phyloP scores from a whole-genome alignment of 2,888 invertebrate species.

The Thalpophila matura region DNA sequence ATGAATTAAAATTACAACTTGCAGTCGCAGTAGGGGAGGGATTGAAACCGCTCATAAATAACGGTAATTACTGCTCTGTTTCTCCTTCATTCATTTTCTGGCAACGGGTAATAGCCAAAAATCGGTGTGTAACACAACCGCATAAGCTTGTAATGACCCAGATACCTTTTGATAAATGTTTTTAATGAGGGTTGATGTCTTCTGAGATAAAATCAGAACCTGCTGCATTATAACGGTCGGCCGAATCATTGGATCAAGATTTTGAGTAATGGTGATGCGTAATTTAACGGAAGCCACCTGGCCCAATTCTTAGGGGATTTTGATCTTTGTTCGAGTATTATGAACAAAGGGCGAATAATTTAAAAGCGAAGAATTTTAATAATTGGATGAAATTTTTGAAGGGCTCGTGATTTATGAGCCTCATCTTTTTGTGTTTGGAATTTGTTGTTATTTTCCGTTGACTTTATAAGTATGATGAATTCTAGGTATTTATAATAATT shows the following conservation, averaged over 20 bases:
- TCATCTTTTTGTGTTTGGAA: slow-evolving; percentile 37
- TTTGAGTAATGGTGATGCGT: slow-evolving; percentile 72
- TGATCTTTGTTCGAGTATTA: slow-evolving; percentile 59
- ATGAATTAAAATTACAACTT: slow-evolving; percentile 89
- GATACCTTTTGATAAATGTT: slow-evolving; percentile 68
- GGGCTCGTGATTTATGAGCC: slow-evolving; percentile 36
- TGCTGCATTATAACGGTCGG: slow-evolving; percentile 54
- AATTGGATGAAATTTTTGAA: slow-evolving; percentile 34
- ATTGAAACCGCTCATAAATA: slow-evolving; percentile 88
- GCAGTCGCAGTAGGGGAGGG: slow-evolving; percentile 82
- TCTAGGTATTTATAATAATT: slow-evolving; percentile 17
- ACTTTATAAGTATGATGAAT: slow-evolving; percentile 23
- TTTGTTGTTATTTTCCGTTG: slow-evolving; percentile 33
- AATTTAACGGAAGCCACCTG: slow-evolving; percentile 68
- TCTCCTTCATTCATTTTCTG: slow-evolving; percentile 72
- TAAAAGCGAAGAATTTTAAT: slow-evolving; percentile 46
- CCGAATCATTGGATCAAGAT: slow-evolving; percentile 65
- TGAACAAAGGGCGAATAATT: slow-evolving; percentile 49
- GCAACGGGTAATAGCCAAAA: slow-evolving; percentile 68
- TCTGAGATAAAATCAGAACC: slow-evolving; percentile 68
- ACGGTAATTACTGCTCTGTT: slow-evolving; percentile 82
- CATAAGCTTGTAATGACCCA: slow-evolving; percentile 59
- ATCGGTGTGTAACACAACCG: slow-evolving; percentile 68
- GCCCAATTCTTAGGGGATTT: slow-evolving; percentile 59
- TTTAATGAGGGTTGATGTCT: slow-evolving; percentile 72